A percentile compares a stretch with the other conserved stretches of the same genome.
Evolutionary conservation across 2,888 invertebrate genomes (phyloP).

Genomic region (Pycnomerus fuliginosus): DNA sequence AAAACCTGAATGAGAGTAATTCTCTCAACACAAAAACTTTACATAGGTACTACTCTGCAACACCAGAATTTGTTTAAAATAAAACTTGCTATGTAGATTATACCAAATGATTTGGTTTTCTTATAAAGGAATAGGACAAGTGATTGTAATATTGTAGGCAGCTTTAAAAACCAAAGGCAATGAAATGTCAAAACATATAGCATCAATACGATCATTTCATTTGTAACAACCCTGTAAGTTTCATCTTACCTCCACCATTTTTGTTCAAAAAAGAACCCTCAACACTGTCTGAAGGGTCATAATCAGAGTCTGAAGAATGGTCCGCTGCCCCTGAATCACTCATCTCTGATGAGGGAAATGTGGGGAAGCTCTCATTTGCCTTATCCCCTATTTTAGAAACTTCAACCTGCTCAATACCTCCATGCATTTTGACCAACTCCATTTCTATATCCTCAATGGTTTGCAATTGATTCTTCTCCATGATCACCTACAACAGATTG

Average conservation of each 20-base stretch:
- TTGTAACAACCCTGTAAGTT: too few species aligned
- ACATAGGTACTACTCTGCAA: too few species aligned
- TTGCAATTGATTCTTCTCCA: constrained; percentile 27
- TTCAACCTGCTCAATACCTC: constrained; percentile 25
- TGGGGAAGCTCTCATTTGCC: constrained; percentile 19
- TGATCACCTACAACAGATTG: constrained; percentile 3
- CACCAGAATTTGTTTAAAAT: too few species aligned
- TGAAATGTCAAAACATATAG: too few species aligned
- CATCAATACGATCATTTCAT: too few species aligned
- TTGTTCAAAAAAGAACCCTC: constrained; percentile 9
- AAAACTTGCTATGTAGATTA: too few species aligned
- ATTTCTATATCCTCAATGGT: constrained; percentile 49
- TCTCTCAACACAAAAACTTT: too few species aligned
- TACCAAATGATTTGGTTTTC: too few species aligned
- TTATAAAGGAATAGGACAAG: too few species aligned
- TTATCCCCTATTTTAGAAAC: constrained; percentile 20
- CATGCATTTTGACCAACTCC: constrained; percentile 48
- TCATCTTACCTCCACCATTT: constrained; percentile 4
- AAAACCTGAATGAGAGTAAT: too few species aligned
- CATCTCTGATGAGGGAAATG: constrained; percentile 31
- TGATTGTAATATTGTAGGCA: too few species aligned
- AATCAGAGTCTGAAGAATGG: constrained; percentile 47
- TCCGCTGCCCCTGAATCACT: constrained; percentile 45
- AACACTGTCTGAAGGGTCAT: constrained; percentile 35
- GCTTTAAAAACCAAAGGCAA: too few species aligned